Evolutionary conservation across 2,797 vertebrate species (phyloP), one percentile per base, ranked within the genome.

Genomic region (Pseudochaenichthys georgianus): DNA sequence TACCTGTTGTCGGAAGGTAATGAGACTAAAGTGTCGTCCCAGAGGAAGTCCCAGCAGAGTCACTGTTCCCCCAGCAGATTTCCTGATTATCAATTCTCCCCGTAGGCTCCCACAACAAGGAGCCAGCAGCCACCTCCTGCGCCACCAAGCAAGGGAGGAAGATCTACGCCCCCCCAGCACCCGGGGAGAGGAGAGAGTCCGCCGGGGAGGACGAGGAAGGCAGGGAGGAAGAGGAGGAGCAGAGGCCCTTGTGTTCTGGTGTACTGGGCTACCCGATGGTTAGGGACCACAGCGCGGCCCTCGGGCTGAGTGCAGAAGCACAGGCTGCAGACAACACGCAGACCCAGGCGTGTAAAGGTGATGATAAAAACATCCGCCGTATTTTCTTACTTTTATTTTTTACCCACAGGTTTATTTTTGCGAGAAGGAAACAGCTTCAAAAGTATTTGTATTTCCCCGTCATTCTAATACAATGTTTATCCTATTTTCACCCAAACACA

Each of bases 191-290:
- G 87, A 94, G 93, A 74, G 96, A 79, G 66, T 86, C 87, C 5
- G 75, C 80, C 0, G 86, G 87, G 76, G 87, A 76, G 7, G 81
- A 86, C 0, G 89, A 87, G 11, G 84, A 86, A 31, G 90, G 82
- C 34, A 78, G 94, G 60, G 96, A 95, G 55, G 95, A 92, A 69
- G 96, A 97, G 70, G 96, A 97, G 84, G 96, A 97, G 80, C 95
- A 96, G 84, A 97, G 96, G 82, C 96, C 96, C 1, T 81, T 98
- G 78, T 96, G 96, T 75, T 94, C 96, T 15, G 95, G 95, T 42
- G 92, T 95, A 71, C 86, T 89, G 77, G 96, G 96, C 46, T 97
- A 96, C 80, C 95, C 95, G 38, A 92, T 94, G 66, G 93, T 96
- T 61, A 89, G 93, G 86, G 95, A 96, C 78, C 96, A 96, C 84